Evolutionary conservation across 1,140 invertebrate species (phyloP).

Genomic region (Neodiprion lecontei): DNA sequence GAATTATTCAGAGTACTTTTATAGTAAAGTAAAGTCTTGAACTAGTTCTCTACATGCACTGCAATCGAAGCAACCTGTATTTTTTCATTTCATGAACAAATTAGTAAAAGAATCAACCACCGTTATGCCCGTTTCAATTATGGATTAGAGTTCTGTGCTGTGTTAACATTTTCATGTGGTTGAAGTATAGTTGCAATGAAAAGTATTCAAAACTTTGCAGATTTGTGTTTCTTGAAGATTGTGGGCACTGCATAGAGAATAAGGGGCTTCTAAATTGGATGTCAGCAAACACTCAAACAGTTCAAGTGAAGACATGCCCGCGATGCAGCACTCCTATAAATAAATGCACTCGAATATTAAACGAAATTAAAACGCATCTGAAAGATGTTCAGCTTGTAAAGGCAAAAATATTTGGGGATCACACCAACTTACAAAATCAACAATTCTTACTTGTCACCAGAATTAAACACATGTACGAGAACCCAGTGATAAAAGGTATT

Average conservation of each 20-base stretch:
- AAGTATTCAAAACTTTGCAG: constrained; percentile 37
- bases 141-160: too few species aligned
- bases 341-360: constrained; percentile 67
- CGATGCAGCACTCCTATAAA: constrained; percentile 68
- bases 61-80: too few species aligned
- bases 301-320: constrained; percentile 68
- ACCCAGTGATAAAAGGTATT: neutral
- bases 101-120: too few species aligned
- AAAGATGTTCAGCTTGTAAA: constrained; percentile 67
- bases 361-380: constrained; percentile 63
- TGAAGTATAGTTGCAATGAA: too few species aligned
- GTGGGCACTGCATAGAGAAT: constrained; percentile 68
- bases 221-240: constrained; percentile 70
- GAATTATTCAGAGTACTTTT: too few species aligned
- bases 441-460: neutral
- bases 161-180: too few species aligned
- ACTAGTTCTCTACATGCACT: too few species aligned
- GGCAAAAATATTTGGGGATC: constrained; percentile 51
- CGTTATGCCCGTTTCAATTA: too few species aligned
- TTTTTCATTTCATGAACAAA: too few species aligned
- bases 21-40: too few species aligned
- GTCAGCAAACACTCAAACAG: constrained; percentile 50
- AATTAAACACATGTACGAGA: neutral
- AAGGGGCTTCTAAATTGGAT: constrained; percentile 65
- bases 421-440: neutral